Conservation (phyloP, 2,113 vertebrate species). For the Gallinago paraguaiae region DNA sequence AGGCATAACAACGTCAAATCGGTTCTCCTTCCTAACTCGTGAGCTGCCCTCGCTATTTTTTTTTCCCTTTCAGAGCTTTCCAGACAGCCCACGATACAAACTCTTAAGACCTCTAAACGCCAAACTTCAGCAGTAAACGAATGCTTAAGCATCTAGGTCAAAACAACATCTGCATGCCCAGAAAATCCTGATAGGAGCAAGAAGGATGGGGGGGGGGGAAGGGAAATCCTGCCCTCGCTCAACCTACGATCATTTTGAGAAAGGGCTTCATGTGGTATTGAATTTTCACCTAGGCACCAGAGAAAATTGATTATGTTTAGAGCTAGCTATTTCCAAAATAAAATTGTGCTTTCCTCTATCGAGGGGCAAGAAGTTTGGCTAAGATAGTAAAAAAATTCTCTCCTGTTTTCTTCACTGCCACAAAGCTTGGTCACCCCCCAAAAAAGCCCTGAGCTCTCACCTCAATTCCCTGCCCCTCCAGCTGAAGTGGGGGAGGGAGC, state of each 20-base stretch:
- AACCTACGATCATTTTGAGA: rapidly evolving
- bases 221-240: neutral
- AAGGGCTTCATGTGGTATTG: neutral
- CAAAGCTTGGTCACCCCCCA: neutral
- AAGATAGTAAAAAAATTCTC: neutral
- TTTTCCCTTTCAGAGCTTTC: neutral
- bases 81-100: neutral
- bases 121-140: slow-evolving; percentile 49
- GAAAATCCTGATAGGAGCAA: neutral
- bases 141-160: slow-evolving; percentile 58
- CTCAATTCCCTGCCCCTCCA: neutral
- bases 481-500: neutral
- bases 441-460: neutral
- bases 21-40: neutral
- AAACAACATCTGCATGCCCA: neutral
- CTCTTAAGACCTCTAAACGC: slow-evolving; percentile 31
- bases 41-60: slow-evolving; percentile 13
- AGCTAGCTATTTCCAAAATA: neutral
- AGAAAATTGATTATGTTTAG: neutral
- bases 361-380: neutral
- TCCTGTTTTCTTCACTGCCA: neutral
- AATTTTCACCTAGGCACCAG: neutral
- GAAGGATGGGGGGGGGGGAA: neutral
- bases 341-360: neutral
- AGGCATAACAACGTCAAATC: neutral